Conservation (phyloP, 2,888 invertebrate species). For the Carcina quercana region DNA sequence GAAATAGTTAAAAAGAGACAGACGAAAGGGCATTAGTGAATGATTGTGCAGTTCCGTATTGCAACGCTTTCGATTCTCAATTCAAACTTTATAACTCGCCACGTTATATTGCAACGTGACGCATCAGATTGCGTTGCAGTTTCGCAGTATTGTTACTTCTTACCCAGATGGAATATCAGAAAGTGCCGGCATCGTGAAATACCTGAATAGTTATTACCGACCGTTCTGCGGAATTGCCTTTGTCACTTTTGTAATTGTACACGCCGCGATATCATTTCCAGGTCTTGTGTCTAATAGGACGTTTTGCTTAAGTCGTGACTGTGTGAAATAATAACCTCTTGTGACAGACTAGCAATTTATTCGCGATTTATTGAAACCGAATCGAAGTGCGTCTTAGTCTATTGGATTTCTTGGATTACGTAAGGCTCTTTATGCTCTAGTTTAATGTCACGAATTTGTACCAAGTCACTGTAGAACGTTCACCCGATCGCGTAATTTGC, state of each 20-base stretch:
- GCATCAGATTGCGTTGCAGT: slow-evolving; percentile 26
- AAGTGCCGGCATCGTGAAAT: slow-evolving; percentile 31
- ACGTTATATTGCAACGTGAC: slow-evolving; percentile 24
- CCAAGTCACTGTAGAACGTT: slow-evolving; percentile 40
- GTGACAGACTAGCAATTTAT: slow-evolving; percentile 35
- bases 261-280: slow-evolving; percentile 32
- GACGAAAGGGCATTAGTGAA: not conserved
- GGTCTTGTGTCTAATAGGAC: slow-evolving; percentile 40
- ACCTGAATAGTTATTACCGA: slow-evolving; percentile 31
- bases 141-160: slow-evolving; percentile 26
- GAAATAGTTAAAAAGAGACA: no score
- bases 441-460: slow-evolving; percentile 47
- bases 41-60: not conserved
- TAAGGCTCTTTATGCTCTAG: slow-evolving; percentile 33
- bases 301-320: slow-evolving; percentile 46
- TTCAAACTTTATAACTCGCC: not conserved
- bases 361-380: slow-evolving; percentile 33
- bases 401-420: slow-evolving; percentile 34
- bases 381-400: slow-evolving; percentile 29
- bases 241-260: slow-evolving; percentile 43
- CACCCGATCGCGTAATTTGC: slow-evolving; percentile 44
- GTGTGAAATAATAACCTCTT: slow-evolving; percentile 36
- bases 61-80: not conserved
- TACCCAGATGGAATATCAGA: slow-evolving; percentile 32
- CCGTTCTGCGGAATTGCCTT: slow-evolving; percentile 34